Base-by-base conservation (phyloP, 2,888 invertebrate species). In the Agonopterix subpropinquella region DNA sequence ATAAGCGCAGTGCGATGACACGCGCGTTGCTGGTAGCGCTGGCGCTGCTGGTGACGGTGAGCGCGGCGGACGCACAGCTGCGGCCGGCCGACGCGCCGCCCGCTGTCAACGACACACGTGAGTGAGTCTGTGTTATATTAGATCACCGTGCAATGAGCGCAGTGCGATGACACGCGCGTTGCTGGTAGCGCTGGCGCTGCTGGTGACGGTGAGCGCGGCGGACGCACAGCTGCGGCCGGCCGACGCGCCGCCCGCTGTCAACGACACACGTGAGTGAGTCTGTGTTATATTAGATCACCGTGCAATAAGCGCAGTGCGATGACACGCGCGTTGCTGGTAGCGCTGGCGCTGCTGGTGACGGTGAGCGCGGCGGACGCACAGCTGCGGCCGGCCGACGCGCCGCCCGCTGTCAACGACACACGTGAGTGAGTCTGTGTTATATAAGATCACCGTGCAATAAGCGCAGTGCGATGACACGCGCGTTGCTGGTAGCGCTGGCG, bases 1-100 rank as follows among this genome's bases (percentile, higher is more conserved):
- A 13, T 13, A n/a, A 68, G 68, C 56, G 70, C 70, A 56, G 74
- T 78, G 80, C 79, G 79, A 87, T 87, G 86, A 84, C 64, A 62
- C 62, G 68, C 62, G 73, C 67, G 64, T 67, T 68, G 65, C 70
- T 86, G 78, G 72, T 77, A 69, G 78, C 75, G 63, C 67, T 83
- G 54, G 71, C 68, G 62, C 64, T 81, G 71, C 66, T 81, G 68
- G 69, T 71, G 70, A 67, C 64, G 63, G 74, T 67, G 57, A 67
- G 67, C 57, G 68, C 73, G 58, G 78, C 75, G 65, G 61, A 59
- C 53, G 83, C 81, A 53, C 87, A 13, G 13, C 78, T 85, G 52
- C 81, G 72, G 47, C 87, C 87, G 49, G 86, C 81, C 57, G 87
- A 88, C 73, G 84, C 83, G 59, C 85, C 85, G 59, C 74, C 74